These are phyloP conservation scores for Mycetomoellerius zeteki DNA, from an alignment of 1,140 invertebrate genomes.

Conservation along the genomic window DNA sequence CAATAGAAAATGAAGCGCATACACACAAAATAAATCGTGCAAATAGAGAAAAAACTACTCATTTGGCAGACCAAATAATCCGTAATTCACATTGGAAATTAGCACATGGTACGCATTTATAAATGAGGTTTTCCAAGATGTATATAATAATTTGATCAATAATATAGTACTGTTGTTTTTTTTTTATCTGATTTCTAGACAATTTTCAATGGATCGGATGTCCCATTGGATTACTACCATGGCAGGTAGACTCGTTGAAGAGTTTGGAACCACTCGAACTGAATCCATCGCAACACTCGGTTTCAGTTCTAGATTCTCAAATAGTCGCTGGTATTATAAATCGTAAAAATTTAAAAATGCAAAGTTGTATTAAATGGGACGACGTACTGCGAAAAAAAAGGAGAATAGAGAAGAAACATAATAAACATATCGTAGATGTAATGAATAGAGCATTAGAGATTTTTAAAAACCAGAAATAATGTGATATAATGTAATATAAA, in stretches of 20 bases:
- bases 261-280: constrained; percentile 60
- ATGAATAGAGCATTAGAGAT: constrained; percentile 78
- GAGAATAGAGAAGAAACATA: constrained; percentile 68
- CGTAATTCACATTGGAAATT: constrained; percentile 78
- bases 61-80: constrained; percentile 71
- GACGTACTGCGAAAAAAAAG: constrained; percentile 78
- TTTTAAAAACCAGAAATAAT: constrained; percentile 70
- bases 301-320: constrained; percentile 57
- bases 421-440: constrained; percentile 65
- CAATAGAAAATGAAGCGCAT: neutral
- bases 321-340: constrained; percentile 80
- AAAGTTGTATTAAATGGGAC: constrained; percentile 81
- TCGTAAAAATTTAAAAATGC: constrained; percentile 70
- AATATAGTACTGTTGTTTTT: neutral
- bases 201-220: constrained; percentile 79
- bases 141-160: constrained; percentile 29
- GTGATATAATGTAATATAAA: too few relatives aligned
- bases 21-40: constrained; percentile 42
- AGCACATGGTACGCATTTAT: constrained; percentile 61
- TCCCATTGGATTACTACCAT: constrained; percentile 84
- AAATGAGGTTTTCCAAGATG: constrained; percentile 24
- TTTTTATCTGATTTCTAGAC: constrained; percentile 62
- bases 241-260: constrained; percentile 80
- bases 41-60: neutral
- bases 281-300: constrained; percentile 40